A percentile compares a stretch with the other conserved stretches of the same genome.
Conservation (phyloP, 2,797 vertebrate genomes). For the Lagorchestes hirsutus region DNA sequence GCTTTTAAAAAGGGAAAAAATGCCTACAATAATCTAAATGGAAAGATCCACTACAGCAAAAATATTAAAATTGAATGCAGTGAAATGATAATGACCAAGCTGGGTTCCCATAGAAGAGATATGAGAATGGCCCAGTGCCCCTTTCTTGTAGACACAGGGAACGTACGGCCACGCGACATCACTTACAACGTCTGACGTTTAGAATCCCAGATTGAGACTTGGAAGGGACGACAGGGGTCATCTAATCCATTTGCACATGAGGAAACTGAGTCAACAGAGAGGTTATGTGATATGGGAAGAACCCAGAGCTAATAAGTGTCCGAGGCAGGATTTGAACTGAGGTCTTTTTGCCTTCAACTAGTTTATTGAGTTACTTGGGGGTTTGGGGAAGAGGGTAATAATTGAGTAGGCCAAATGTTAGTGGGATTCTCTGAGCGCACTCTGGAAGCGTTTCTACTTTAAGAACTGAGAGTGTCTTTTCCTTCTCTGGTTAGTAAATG, state of each 20-base stretch:
- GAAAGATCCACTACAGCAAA: neutral
- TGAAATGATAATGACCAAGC: neutral
- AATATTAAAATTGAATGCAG: neutral
- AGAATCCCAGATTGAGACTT: too few species aligned
- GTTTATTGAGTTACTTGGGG: neutral
- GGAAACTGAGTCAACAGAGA: neutral
- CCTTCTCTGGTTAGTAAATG: slow-evolving; percentile 12
- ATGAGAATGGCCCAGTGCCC: neutral
- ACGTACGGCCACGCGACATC: neutral
- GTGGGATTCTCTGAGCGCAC: neutral
- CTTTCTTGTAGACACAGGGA: neutral
- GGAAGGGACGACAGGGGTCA: neutral
- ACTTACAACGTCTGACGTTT: neutral
- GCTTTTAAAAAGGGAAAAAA: slow-evolving; percentile 49
- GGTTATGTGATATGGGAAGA: neutral
- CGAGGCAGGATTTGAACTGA: neutral
- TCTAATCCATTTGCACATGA: neutral
- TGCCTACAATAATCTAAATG: neutral
- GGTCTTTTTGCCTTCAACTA: neutral
- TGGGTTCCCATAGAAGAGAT: neutral
- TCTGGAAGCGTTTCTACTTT: neutral
- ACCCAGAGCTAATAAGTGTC: neutral
- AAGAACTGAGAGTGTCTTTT: neutral
- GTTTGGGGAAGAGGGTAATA: neutral
- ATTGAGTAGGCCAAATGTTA: neutral